Evolutionary conservation across 2,888 invertebrate species (phyloP), one percentile per base, ranked within the genome.

Genomic region (Isotomurus palustris): DNA sequence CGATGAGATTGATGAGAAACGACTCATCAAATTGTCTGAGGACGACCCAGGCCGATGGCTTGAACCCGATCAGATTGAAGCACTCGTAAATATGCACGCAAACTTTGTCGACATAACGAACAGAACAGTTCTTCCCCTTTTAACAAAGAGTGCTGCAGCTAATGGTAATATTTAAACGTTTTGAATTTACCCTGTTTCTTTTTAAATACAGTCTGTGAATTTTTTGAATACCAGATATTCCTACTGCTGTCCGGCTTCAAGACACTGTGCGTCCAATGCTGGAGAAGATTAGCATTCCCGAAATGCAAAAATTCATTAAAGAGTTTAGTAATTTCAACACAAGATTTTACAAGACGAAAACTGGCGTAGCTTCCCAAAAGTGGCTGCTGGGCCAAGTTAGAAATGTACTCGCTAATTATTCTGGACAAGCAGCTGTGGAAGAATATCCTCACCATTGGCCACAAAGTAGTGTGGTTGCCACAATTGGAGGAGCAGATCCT

Each of bases 71-170:
- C 57, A 61, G 35, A 55, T 61, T 19, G 35, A 14, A 2, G 14
- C 3, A 3, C 48, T 61, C 5, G 41, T 55, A 17, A 8, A 47
- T 14, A 47, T 35, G 14, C 45, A 48, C 6, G 27, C 29, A 19
- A 27, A 38, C 6, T 61, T 61, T 29, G 55, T 61, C 35, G 61
- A 61, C 29, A 38, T 61, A 21, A 61, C 61, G 32, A 12, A 12
- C 32, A 32, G 32, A 32, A 12, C 12, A 10, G 8, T 32, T 12
- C 32, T 12, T 10, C 8, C 32, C 32, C 10, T 10, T n/a, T n/a
- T n/a, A n/a, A n/a, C n/a, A n/a, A n/a, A n/a, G n/a, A n/a, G n/a
- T n/a, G n/a, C n/a, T n/a, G n/a, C n/a, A n/a, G n/a, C n/a, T n/a
- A n/a, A n/a, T n/a, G n/a, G n/a, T n/a, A n/a, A n/a, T n/a, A n/a